phyloP scores from a whole-genome alignment of 2,888 invertebrate species.

The Adela reaumurella region DNA sequence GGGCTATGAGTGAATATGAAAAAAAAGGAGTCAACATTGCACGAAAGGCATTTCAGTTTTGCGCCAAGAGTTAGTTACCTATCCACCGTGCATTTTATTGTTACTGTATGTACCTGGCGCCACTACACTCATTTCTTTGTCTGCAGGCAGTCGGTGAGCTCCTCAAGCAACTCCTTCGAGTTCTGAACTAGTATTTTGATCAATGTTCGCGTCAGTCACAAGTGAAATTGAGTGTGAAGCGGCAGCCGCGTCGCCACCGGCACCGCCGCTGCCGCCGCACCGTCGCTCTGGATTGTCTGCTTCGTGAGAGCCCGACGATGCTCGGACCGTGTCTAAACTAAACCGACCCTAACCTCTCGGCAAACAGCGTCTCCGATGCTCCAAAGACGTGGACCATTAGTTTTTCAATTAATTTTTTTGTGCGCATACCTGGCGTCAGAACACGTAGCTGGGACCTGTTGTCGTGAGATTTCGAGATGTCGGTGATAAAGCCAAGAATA shows the following conservation, averaged over 20 bases:
- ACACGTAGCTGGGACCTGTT: no score
- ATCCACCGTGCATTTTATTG: no score
- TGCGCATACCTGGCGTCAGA: conserved; percentile 32
- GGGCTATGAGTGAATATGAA: no score
- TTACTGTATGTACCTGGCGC: background rate
- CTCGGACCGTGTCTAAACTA: no score
- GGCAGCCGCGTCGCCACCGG: no score
- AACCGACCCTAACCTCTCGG: background rate
- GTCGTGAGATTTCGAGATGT: no score
- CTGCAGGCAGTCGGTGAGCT: background rate
- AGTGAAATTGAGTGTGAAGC: conserved; percentile 57
- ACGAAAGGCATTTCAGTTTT: no score
- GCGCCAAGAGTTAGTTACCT: no score
- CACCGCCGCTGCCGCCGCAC: no score
- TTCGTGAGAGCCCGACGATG: conserved; percentile 4
- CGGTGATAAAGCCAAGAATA: no score
- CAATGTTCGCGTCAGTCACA: conserved; percentile 54
- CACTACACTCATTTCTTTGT: background rate
- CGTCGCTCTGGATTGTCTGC: conserved; percentile 44
- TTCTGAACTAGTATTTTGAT: conserved; percentile 24
- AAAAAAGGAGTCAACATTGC: no score
- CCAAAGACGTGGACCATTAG: conserved; percentile 49
- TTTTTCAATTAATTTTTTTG: conserved; percentile 58
- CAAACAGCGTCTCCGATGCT: conserved; percentile 21
- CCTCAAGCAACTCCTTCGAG: background rate